Conservation (phyloP, 2,113 vertebrate genomes). For the Cyanistes caeruleus region DNA sequence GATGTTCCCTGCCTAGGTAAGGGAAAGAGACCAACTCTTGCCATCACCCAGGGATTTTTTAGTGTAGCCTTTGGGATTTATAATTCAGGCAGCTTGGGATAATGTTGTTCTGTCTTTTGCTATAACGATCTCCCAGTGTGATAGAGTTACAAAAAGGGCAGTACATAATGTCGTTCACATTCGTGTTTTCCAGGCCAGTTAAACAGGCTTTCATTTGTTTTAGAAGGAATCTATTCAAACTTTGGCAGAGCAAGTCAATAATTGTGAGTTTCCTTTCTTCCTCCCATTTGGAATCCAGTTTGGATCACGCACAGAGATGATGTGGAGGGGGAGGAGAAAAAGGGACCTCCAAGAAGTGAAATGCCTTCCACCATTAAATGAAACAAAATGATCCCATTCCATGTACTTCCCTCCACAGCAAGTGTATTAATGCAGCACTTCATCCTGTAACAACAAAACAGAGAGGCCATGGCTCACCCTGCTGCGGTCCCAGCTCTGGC, state of each 20-base stretch:
- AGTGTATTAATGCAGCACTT: neutral
- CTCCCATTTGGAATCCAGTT: neutral
- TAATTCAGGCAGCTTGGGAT: neutral
- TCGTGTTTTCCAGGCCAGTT: slow-evolving; percentile 32
- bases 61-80: neutral
- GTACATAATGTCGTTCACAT: neutral
- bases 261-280: slow-evolving; percentile 4
- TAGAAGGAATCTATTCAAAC: slow-evolving; percentile 17
- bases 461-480: neutral
- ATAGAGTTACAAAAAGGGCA: neutral
- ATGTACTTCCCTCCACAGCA: neutral
- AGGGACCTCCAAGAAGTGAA: neutral
- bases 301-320: neutral
- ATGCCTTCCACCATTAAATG: neutral
- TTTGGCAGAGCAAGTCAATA: slow-evolving; percentile 22
- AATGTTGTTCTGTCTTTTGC: neutral
- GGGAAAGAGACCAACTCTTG: neutral
- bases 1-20: neutral
- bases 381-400: neutral
- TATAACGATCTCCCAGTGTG: neutral
- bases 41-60: neutral
- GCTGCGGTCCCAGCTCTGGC: neutral
- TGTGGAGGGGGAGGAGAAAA: neutral
- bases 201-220: slow-evolving; percentile 44
- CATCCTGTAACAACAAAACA: neutral